Conservation (phyloP, 2,113 vertebrate species). For the Scomber japonicus region DNA sequence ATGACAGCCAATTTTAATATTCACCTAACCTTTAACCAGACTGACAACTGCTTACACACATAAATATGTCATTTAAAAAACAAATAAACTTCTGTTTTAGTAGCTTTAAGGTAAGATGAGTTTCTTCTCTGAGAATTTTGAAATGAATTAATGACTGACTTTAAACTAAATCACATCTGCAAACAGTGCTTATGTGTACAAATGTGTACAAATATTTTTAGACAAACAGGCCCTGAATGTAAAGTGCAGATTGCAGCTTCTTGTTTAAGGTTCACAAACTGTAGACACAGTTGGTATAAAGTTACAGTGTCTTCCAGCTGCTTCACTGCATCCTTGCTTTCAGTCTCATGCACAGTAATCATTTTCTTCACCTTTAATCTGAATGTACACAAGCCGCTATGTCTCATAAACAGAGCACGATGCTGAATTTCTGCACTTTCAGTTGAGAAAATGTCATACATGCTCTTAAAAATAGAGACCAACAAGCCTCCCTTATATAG, state of each 20-base stretch:
- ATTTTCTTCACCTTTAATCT: neutral
- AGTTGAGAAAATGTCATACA: too few relatives aligned
- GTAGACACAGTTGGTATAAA: neutral
- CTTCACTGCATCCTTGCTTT: neutral
- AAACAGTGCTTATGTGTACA: too few relatives aligned
- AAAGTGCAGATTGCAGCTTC: neutral
- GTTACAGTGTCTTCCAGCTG: neutral
- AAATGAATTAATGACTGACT: too few relatives aligned
- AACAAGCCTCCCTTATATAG: too few relatives aligned
- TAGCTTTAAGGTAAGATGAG: too few relatives aligned
- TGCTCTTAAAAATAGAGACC: neutral
- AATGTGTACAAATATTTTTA: neutral
- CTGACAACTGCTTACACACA: neutral
- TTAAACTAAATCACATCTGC: too few relatives aligned
- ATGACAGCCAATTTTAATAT: constrained; percentile 36
- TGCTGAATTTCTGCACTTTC: too few relatives aligned
- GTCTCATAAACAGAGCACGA: too few relatives aligned
- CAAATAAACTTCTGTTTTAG: too few relatives aligned
- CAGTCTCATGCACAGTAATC: neutral
- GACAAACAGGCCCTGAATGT: neutral
- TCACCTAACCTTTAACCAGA: constrained; percentile 17
- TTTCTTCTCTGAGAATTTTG: neutral
- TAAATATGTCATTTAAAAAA: neutral
- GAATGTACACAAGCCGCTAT: neutral
- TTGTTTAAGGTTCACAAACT: neutral